Base-by-base conservation (phyloP, 2,797 vertebrate genomes). In the Chiroxiphia lanceolata region DNA sequence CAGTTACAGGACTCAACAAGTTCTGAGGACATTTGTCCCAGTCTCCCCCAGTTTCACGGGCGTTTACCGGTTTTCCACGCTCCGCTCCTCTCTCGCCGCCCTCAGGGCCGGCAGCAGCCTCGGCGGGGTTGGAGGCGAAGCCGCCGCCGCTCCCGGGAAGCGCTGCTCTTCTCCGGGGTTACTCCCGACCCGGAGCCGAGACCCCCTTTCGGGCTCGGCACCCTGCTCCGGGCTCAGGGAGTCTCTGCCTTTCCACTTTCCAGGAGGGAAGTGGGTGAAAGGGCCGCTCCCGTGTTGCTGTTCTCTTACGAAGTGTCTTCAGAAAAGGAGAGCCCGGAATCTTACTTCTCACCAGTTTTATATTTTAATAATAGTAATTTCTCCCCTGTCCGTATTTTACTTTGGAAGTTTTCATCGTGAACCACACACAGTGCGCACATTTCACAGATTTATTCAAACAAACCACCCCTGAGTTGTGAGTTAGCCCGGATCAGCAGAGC, bases 11-110 rank as follows among this genome's bases (percentile, higher is more conserved):
- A 17, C 11, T 26, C 77, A 26, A 27, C 47, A 31, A 45, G 18
- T 27, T 20, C 57, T 13, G 77, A 57, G 65, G 31, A 34, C 13
- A 1, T 16, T 40, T 47, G 44, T 21, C 38, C 25, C 11, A 38
- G 31, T 29, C 8, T 25, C 9, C 10, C 18, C 8, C 15, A 1
- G 0, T 3, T 57, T 3, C 40, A 31, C 6, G 9, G 14, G 7
- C 1, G 0, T 54, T 69, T 19, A 29, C 1, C 1, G 13, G n/a
- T 45, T 87, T 57, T 79, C 76, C 56, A 48, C 6, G 15, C 20
- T 17, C 50, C 3, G n/a, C 31, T 76, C 5, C 67, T 9, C 4
- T 1, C 45, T 13, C 6, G 3, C 44, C 14, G 1, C 5, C 51
- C 47, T 51, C 29, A 3, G 54, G 29, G 31, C 72, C 11, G 44